Conservation (phyloP, 30 jellyfish, hydroid and myxozoan species). For the Sanderia malayensis region DNA sequence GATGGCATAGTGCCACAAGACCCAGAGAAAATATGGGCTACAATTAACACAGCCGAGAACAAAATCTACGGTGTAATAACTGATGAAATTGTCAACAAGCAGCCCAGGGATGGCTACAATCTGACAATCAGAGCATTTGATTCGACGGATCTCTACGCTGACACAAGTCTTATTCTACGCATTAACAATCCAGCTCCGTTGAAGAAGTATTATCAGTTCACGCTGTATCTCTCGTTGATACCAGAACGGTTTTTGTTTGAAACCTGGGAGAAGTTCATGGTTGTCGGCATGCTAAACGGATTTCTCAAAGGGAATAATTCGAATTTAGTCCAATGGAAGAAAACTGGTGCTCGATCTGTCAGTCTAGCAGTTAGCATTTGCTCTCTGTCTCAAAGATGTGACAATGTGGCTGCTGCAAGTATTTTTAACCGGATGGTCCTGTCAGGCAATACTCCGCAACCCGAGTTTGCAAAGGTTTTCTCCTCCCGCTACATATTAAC, state of each 20-base stretch:
- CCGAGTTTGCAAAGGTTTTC: slow-evolving; percentile 29
- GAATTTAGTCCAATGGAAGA: slow-evolving; percentile 31
- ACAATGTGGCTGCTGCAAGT: slow-evolving; percentile 52
- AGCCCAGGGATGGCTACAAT: slow-evolving; percentile 58
- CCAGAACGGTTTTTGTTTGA: not conserved
- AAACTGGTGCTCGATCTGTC: slow-evolving; percentile 1
- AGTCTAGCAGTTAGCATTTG: slow-evolving; percentile 51
- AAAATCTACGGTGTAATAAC: slow-evolving; percentile 55
- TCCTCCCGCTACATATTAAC: slow-evolving; percentile 13
- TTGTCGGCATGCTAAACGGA: slow-evolving; percentile 10
- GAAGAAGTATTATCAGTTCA: slow-evolving; percentile 53
- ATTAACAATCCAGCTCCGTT: slow-evolving; percentile 32
- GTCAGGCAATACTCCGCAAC: slow-evolving; percentile 6
- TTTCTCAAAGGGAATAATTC: slow-evolving; percentile 39
- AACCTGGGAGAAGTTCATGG: not conserved
- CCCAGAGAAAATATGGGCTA: slow-evolving; percentile 28
- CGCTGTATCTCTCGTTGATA: slow-evolving; percentile 16
- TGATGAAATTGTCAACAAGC: slow-evolving; percentile 25
- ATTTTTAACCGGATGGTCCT: slow-evolving; percentile 30
- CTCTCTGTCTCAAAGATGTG: slow-evolving; percentile 76
- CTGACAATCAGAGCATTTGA: slow-evolving; percentile 80
- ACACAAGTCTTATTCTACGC: slow-evolving; percentile 51
- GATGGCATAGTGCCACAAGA: slow-evolving; percentile 20
- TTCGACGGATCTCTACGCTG: slow-evolving; percentile 58
- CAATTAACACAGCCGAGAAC: slow-evolving; percentile 8